These are phyloP conservation scores for Rhabdophis nuchalis DNA, from an alignment of 2,797 vertebrate genomes.

Conservation along the genomic window DNA sequence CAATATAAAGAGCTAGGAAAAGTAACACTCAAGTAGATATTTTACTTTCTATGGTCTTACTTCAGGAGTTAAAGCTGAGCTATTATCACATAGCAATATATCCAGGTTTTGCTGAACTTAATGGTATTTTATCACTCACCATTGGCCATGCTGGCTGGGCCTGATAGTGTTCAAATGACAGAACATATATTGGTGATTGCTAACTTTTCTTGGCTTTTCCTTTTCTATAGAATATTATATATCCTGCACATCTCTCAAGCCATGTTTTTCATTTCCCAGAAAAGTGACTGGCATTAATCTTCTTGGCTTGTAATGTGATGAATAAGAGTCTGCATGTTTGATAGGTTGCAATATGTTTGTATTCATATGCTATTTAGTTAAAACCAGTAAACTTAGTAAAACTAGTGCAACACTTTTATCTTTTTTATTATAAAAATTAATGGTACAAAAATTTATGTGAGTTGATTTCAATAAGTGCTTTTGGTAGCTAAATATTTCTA, in stretches of 20 bases:
- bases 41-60: neutral
- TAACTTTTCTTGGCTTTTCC: neutral
- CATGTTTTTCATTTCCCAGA: neutral
- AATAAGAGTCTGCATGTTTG: neutral
- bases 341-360: neutral
- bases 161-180: neutral
- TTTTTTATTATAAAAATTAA: neutral
- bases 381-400: neutral
- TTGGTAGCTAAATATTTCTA: neutral
- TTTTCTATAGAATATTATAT: neutral
- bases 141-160: neutral
- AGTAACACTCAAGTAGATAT: neutral
- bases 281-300: neutral
- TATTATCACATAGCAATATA: neutral
- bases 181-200: neutral
- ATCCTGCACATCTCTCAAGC: neutral
- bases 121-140: neutral
- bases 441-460: neutral
- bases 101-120: neutral
- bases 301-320: no score
- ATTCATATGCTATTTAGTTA: neutral
- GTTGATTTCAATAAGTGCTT: neutral
- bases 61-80: neutral
- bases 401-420: neutral
- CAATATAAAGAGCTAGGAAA: neutral